phyloP scores from a whole-genome alignment of 2,113 vertebrate genomes.

The Falcunculus frontatus region DNA sequence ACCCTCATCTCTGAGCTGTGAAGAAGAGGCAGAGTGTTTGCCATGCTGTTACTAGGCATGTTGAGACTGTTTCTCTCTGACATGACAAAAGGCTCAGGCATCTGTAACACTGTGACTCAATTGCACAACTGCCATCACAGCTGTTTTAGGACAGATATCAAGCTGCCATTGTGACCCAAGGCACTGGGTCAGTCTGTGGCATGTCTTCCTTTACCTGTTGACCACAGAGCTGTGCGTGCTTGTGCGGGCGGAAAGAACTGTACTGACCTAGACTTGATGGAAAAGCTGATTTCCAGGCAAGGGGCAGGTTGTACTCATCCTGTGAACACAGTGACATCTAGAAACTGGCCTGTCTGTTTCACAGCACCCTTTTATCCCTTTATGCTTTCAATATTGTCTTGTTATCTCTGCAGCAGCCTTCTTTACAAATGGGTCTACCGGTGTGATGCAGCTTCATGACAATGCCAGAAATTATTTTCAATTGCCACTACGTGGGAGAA shows the following conservation, averaged over 20 bases:
- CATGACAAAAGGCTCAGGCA: neutral
- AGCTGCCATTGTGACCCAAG: neutral
- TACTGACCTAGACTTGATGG: neutral
- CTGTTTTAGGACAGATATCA: neutral
- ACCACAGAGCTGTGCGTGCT: neutral
- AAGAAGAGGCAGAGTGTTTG: neutral
- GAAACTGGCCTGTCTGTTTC: neutral
- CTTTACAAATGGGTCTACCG: neutral
- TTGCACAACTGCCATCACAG: neutral
- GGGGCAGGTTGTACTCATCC: neutral
- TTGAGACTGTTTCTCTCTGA: neutral
- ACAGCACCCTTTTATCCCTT: neutral
- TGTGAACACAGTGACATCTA: neutral
- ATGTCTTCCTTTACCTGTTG: neutral
- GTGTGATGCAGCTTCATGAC: neutral
- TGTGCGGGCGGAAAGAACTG: neutral
- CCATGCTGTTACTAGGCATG: neutral
- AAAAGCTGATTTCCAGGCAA: neutral
- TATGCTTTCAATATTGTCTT: neutral
- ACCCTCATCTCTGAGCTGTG: neutral
- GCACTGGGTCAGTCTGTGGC: neutral
- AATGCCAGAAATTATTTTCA: neutral
- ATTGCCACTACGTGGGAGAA: neutral
- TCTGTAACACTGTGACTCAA: neutral
- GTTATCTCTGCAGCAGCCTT: neutral